Base-by-base conservation (phyloP, 2,888 invertebrate genomes). In the Napeogenes inachia region DNA sequence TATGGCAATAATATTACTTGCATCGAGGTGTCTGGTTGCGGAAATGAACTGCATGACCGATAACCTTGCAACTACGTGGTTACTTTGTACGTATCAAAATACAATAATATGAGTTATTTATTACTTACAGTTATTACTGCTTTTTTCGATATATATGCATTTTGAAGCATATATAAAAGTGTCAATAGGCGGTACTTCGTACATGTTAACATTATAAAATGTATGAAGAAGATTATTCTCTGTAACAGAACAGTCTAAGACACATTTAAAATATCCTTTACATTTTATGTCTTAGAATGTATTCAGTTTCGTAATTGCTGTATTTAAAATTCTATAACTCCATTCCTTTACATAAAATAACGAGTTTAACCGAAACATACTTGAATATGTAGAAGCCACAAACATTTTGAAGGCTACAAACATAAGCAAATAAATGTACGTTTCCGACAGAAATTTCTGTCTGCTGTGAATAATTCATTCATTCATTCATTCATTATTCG, bases 1-100 rank as follows among this genome's bases (percentile, higher is more conserved):
- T 42, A 42, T 60, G 47, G 32, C n/a, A 45, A 38, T 38, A 60
- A 42, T 56, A 47, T 55, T 55, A 32, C 45, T 60, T 64, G 57
- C 60, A 65, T 55, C 56, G 54, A 59, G 71, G 80, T 78, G 72
- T 85, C 75, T 62, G 69, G 73, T 85, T 81, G 78, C 85, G 84
- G 87, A 87, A 84, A 82, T 76, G 72, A 73, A 75, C 75, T 74
- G 75, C 75, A 76, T 79, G 80, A 80, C 74, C 75, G 73, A 72
- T 75, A 79, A 78, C 85, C 86, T 85, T 84, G 82, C 70, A 64
- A 62, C 70, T 71, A 21, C 21, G 80, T 71, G 78, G 80, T 76
- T 75, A 73, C 72, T 75, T 73, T 71, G 57, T 57, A 57, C 54
- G 64, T 68, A 68, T 71, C 68, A 60, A 61, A 66, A 64, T 66